Evolutionary conservation across 92 coral and sea anemone species (phyloP), one percentile per base, ranked within the genome.

Genomic region (Pocillopora grandis): DNA sequence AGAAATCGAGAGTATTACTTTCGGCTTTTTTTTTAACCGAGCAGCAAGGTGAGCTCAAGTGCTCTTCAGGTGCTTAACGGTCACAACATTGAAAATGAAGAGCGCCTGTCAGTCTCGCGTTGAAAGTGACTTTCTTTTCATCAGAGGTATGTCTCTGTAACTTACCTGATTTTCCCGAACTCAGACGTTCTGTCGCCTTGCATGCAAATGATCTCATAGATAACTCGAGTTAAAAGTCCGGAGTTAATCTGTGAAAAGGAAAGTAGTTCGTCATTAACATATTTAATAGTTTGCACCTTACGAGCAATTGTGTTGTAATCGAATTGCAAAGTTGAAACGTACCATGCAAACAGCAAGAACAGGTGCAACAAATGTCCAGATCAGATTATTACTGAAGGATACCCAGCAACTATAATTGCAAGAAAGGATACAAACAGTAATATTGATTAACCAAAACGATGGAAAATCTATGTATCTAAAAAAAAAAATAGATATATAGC

Each of bases 171-270:
- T 49, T 73, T 78, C 3, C 42, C 72, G 21, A 62, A 0, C 18
- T 82, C 72, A 9, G 86, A 82, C 6, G 77, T 48, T 13, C 27
- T 72, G 12, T 48, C 62, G 58, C 85, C 93, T 69, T 94, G 93
- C 82, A 96, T 82, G 84, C 79, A 89, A 1, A 94, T 74, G 82
- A 96, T 90, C 77, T 96, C 99, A 48, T 83, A 85, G 16, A 94
- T 83, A 61, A 94, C 98, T 57, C 89, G 88, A 19, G 76, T 56
- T 14, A 96, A 92, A 18, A 96, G 80, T 0, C 84, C 82, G 15
- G 81, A 4, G 89, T 96, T 96, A 18, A 87, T 67, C 98, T 94
- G 73, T 42, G 57, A 59, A 13, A 71, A 20, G 13, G 63, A 52
- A 2, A 27, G 31, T 27, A 27, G 31, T 27, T 27, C 31, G 31